A percentile compares a stretch with the other conserved stretches of the same genome.
These are phyloP conservation scores for Cecidostiba fungosa DNA, from an alignment of 2,888 invertebrate species.

Conservation along the genomic window DNA sequence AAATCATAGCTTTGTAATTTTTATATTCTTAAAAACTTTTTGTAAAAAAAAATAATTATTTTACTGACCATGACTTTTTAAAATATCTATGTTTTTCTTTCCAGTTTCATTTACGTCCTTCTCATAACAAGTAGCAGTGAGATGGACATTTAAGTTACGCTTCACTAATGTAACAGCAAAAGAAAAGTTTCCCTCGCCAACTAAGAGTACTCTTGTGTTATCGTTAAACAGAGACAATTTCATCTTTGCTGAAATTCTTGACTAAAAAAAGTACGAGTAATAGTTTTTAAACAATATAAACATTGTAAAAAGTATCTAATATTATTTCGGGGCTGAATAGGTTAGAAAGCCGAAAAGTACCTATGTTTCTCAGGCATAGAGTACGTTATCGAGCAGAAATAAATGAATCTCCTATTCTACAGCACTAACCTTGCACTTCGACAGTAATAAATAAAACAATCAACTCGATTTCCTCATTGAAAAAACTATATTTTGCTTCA, in stretches of 20 bases:
- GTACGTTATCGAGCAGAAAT: background rate
- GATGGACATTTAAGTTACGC: slow-evolving; percentile 71
- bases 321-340: background rate
- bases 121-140: slow-evolving; percentile 80
- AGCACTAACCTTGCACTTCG: background rate
- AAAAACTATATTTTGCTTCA: background rate
- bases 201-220: slow-evolving; percentile 77
- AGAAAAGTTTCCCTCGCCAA: slow-evolving; percentile 83
- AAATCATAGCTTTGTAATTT: slow-evolving; percentile 51
- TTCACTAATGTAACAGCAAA: slow-evolving; percentile 79
- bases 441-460: background rate
- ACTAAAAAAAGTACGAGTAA: too few relatives aligned
- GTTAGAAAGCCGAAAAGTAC: background rate
- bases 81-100: slow-evolving; percentile 73
- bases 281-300: background rate
- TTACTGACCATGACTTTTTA: slow-evolving; percentile 75
- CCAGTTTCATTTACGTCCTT: slow-evolving; percentile 71
- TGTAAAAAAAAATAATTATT: slow-evolving; percentile 3
- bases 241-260: slow-evolving; percentile 67
- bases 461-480: background rate
- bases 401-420: background rate
- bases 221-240: slow-evolving; percentile 70
- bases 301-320: background rate
- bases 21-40: background rate
- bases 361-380: background rate